Evolutionary conservation across 2,113 vertebrate species (phyloP), one percentile per base, ranked within the genome.

Genomic region (Todiramphus chloris): DNA sequence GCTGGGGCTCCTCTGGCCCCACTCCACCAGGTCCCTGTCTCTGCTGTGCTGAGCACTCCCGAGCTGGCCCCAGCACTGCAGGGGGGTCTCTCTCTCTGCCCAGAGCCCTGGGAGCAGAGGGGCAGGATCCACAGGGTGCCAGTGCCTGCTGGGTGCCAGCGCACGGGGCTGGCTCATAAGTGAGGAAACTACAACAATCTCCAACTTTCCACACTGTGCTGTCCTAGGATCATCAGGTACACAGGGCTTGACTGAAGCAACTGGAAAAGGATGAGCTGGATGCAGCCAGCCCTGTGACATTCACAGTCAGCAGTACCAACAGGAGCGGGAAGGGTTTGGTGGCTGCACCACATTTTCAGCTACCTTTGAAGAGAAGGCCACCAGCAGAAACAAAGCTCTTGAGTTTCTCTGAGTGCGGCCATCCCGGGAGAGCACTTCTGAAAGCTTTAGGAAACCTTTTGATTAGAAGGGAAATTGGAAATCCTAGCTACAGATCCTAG

Each of bases 381-480:
- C 37, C 68, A 87, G 76, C 83, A 94, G 89, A 88, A 97, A 81
- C 80, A 80, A 96, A 89, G 89, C 20, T 4, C 33, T 91, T 27
- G 51, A 5, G 14, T 87, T 81, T 79, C 77, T 76, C 37, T 21
- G 67, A 93, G 74, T 28, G 67, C 41, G 83, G 77, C 11, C 63
- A 87, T 93, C 92, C 95, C 90, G 76, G 55, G 88, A 94, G 91
- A 89, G 63, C 87, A 33, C 68, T 94, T 90, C 75, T 69, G 63
- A 94, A 80, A 93, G 82, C 78, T 80, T 91, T 77, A 70, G 92
- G 90, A 95, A 97, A 79, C 39, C 85, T 95, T 95, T 67, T 83
- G 92, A 91, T 95, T 88, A 88, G 79, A 83, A 87, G 46, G 75
- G 60, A 94, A 90, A 95, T 59, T 55, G 92, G 92, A 92, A 97